Conservation (phyloP, 2,888 invertebrate species). For the Meteorus cinctellus region DNA sequence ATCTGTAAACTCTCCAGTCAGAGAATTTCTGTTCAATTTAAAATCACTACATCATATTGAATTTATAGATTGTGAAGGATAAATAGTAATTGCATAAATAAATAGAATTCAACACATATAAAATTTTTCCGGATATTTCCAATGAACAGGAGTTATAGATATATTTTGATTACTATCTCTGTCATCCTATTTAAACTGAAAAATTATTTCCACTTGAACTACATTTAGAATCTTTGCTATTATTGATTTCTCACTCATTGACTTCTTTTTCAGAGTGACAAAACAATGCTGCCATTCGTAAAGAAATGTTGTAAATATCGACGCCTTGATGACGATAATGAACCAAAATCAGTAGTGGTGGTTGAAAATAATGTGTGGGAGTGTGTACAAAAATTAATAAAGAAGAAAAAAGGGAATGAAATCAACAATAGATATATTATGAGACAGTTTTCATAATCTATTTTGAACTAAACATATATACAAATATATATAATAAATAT, state of each 20-base stretch:
- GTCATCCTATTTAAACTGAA: no score
- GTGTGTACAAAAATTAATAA: slow-evolving; percentile 4
- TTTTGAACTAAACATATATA: not conserved
- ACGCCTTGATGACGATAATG: not conserved
- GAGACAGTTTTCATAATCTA: not conserved
- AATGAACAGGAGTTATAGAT: no score
- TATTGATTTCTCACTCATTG: not conserved
- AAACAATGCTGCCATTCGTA: slow-evolving; percentile 26
- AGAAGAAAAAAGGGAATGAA: not conserved
- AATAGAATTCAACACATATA: no score
- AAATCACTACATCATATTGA: no score
- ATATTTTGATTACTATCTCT: no score
- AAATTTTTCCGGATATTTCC: no score
- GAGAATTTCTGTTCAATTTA: no score
- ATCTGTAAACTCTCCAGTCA: no score
- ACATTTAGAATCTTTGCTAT: not conserved
- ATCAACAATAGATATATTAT: not conserved
- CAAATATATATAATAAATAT: not conserved
- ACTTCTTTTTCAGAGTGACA: slow-evolving; percentile 15
- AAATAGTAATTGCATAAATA: no score
- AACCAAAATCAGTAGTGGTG: not conserved
- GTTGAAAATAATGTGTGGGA: slow-evolving; percentile 7
- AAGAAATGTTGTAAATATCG: not conserved
- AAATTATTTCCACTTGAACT: no score
- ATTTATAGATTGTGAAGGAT: no score